Conservation (phyloP, 92 coral and sea anemone genomes). For the Palythoa caribaeorum region DNA sequence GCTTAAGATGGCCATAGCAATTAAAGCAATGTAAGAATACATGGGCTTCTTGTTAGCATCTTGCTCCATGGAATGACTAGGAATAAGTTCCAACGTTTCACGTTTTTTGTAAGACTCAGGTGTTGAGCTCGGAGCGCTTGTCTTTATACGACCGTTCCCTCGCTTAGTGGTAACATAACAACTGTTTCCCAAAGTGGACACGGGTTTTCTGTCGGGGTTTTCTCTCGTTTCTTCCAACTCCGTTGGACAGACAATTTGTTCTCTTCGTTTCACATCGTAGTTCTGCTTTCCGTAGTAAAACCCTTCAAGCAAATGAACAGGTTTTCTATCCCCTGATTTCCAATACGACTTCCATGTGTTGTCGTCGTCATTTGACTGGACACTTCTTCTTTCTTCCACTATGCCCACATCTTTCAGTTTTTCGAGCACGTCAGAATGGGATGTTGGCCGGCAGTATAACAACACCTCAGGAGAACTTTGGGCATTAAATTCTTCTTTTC, state of each 20-base stretch:
- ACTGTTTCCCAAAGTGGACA: background rate
- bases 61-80: background rate
- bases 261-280: background rate
- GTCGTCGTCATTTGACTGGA: background rate
- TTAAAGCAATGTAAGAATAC: conserved; percentile 26
- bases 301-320: conserved; percentile 1
- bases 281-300: background rate
- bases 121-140: background rate
- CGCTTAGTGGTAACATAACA: background rate
- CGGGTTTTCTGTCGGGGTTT: background rate
- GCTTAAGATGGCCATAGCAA: conserved; percentile 41
- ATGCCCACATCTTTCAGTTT: background rate
- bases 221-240: background rate
- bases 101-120: background rate
- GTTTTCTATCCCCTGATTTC: background rate
- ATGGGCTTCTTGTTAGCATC: background rate
- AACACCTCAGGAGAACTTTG: background rate
- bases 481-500: background rate
- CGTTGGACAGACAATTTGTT: no score
- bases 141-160: no score
- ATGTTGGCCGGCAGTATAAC: background rate
- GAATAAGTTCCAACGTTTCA: background rate
- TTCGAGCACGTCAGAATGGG: background rate
- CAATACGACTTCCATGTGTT: background rate
- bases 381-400: background rate